These are phyloP conservation scores for Cydia pomonella DNA, from an alignment of 1,140 invertebrate genomes.

Conservation along the genomic window DNA sequence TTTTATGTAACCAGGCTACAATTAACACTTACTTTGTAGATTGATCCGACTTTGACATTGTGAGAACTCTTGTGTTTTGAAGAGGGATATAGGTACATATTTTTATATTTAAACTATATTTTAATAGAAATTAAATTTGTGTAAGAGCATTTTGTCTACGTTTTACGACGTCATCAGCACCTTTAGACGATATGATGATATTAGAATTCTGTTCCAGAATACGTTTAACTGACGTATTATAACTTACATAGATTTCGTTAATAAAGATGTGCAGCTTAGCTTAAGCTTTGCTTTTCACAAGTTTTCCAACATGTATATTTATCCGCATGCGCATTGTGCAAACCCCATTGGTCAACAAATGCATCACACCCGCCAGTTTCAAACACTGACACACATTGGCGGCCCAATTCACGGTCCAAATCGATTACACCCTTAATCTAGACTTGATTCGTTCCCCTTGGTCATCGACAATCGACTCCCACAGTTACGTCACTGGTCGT, in stretches of 20 bases:
- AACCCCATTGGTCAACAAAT: constrained; percentile 18
- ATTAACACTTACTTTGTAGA: constrained; percentile 28
- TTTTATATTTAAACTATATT: too few species aligned
- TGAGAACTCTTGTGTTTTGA: neutral
- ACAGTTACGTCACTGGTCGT: constrained; percentile 24
- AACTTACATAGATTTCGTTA: too few species aligned
- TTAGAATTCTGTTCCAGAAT: too few species aligned
- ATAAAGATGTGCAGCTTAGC: too few species aligned
- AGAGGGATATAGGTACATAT: neutral
- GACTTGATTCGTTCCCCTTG: constrained; percentile 49
- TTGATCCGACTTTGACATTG: constrained; percentile 29
- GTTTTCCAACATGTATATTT: neutral
- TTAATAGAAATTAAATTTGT: too few species aligned
- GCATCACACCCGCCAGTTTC: constrained; percentile 15
- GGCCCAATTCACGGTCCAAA: constrained; percentile 43
- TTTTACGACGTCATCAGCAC: too few species aligned
- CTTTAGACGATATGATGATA: too few species aligned
- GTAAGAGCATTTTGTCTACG: too few species aligned
- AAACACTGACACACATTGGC: constrained; percentile 38
- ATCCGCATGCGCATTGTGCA: neutral
- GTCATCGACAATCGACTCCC: constrained; percentile 27
- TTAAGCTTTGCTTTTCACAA: neutral
- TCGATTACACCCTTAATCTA: constrained; percentile 40
- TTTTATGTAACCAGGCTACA: constrained; percentile 22
- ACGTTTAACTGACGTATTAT: too few species aligned